Percentiles rank a stretch among this genome's conserved stretches.
Conservation (phyloP, 1,140 invertebrate genomes). For the Amphibalanus amphitrite region DNA sequence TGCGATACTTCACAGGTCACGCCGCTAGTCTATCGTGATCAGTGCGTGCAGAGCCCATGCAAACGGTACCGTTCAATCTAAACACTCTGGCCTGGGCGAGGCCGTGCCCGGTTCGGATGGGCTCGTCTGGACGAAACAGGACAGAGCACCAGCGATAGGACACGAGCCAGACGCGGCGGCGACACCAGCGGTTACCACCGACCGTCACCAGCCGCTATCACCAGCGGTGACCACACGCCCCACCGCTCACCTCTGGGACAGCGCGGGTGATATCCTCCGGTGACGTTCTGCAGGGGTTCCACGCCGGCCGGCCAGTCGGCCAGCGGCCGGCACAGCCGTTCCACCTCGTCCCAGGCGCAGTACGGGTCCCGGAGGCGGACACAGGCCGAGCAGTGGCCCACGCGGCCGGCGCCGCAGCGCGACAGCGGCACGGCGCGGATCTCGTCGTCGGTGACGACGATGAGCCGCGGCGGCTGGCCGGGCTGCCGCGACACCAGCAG, state of each 20-base stretch:
- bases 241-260: conserved; percentile 39
- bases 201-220: not conserved
- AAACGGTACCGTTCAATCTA: no score
- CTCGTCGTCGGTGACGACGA: conserved; percentile 74
- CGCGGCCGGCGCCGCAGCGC: conserved; percentile 39
- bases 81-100: no score
- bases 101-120: no score
- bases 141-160: no score
- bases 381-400: conserved; percentile 49
- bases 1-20: no score
- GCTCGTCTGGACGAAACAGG: no score
- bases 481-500: conserved; percentile 39
- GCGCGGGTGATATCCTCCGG: conserved; percentile 56
- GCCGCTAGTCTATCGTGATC: no score
- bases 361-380: conserved; percentile 88
- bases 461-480: conserved; percentile 42
- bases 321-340: conserved; percentile 51
- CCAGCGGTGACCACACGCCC: conserved; percentile 5
- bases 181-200: not conserved
- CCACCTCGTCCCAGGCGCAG: conserved; percentile 81
- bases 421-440: conserved; percentile 71
- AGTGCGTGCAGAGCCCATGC: no score
- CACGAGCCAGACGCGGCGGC: no score
- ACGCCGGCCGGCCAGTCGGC: conserved; percentile 19
- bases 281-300: conserved; percentile 53